A percentile compares a stretch with the other conserved stretches of the same genome.
Evolutionary conservation across 2,797 vertebrate genomes (phyloP).

Genomic region (Pseudopleuronectes americanus): DNA sequence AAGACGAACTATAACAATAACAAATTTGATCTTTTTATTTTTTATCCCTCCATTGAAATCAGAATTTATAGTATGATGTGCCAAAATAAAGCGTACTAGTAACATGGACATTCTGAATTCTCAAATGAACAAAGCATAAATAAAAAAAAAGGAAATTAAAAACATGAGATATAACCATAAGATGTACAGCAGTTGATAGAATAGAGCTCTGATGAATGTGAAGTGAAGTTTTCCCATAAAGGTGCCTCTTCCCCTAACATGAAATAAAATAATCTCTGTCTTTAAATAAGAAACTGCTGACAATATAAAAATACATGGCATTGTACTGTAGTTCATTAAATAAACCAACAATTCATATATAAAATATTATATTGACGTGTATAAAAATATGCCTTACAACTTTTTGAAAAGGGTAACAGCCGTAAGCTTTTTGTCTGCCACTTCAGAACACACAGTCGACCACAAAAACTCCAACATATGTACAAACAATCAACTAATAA

Average conservation of each 20-base stretch:
- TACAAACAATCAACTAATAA: slow-evolving; percentile 80
- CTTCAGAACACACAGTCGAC: slow-evolving; percentile 80
- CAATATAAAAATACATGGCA: slow-evolving; percentile 90
- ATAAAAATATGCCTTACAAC: slow-evolving; percentile 88
- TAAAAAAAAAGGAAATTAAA: slow-evolving; percentile 61
- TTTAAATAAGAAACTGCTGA: slow-evolving; percentile 85
- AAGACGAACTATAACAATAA: slow-evolving; percentile 71
- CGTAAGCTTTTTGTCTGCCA: slow-evolving; percentile 82
- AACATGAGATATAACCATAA: slow-evolving; percentile 67
- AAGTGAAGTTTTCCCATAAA: slow-evolving; percentile 68
- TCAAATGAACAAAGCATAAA: slow-evolving; percentile 78
- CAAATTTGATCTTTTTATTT: slow-evolving; percentile 51
- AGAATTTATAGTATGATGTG: slow-evolving; percentile 64
- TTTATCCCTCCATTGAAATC: slow-evolving; percentile 53
- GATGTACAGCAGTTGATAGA: slow-evolving; percentile 78
- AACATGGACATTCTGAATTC: slow-evolving; percentile 68
- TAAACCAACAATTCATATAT: slow-evolving; percentile 88
- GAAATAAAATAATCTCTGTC: slow-evolving; percentile 84
- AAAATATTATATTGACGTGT: slow-evolving; percentile 89
- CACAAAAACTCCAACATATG: slow-evolving; percentile 80
- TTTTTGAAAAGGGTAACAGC: slow-evolving; percentile 85
- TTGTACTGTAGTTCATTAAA: slow-evolving; percentile 87
- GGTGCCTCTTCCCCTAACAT: slow-evolving; percentile 70
- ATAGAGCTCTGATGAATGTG: slow-evolving; percentile 73
- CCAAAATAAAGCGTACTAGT: slow-evolving; percentile 71